These are phyloP conservation scores for Theropithecus gelada DNA, from an alignment of 2,113 vertebrate genomes.

Conservation along the genomic window DNA sequence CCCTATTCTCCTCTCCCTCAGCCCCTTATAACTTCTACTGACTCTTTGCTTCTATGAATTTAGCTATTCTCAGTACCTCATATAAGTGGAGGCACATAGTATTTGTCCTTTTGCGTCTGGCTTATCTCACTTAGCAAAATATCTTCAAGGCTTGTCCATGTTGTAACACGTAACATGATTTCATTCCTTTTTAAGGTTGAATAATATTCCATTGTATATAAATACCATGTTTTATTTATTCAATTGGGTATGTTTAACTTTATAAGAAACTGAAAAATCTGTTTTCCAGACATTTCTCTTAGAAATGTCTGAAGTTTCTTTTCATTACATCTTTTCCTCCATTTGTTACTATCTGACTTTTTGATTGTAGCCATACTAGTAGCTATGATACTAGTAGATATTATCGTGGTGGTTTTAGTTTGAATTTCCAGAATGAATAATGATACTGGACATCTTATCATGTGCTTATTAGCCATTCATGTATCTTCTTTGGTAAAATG, in stretches of 20 bases:
- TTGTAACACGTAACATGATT: background rate
- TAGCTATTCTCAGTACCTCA: background rate
- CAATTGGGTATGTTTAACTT: background rate
- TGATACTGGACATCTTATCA: background rate
- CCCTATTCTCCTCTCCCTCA: background rate
- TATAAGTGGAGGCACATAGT: background rate
- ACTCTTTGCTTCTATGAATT: background rate
- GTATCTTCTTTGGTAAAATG: background rate
- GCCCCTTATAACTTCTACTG: background rate
- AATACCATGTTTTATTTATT: background rate
- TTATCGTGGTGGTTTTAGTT: background rate
- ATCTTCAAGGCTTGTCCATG: background rate
- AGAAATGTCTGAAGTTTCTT: background rate
- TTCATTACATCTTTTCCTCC: background rate
- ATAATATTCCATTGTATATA: background rate
- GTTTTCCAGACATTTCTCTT: background rate
- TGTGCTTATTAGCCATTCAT: background rate
- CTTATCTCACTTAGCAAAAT: background rate
- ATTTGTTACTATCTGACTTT: background rate
- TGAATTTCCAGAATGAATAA: constrained; percentile 3
- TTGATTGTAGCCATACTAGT: background rate
- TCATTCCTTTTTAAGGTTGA: background rate
- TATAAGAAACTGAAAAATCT: background rate
- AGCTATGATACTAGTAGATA: background rate
- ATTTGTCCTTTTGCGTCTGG: background rate